Evolutionary conservation across 35 echinoderm and acorn worm genomes (phyloP), one percentile per base, ranked within the genome.

Genomic region (Anneissia japonica): DNA sequence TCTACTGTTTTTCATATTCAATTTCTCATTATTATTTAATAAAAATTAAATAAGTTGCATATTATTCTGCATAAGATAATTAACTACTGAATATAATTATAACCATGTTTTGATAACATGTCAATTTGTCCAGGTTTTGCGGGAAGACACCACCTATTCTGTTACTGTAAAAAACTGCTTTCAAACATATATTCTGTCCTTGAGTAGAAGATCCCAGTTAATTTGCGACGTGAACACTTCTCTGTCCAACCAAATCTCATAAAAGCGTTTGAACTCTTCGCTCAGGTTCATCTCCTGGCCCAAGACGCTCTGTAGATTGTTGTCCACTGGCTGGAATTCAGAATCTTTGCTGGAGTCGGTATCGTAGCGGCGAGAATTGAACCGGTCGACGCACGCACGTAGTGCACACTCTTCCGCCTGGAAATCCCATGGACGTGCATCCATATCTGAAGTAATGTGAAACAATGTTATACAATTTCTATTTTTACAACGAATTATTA

Each of bases 371-470:
- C 96, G 32, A 1, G 96, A 85, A 64, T 99, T 99, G 77, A 99
- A 99, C 26, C 96, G 84, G 46, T 99, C 96, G 17, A 99, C 96
- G 37, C 96, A 99, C 0, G 92, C 92, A 38, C 96, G 86, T 0
- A 99, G 89, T 32, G 96, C 96, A 73, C 96, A 99, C 86, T 99
- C 96, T 39, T 99, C 96, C 12, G 96, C 96, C 82, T 99, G 96
- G 46, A 99, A 99, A 75, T 99, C 96, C 95, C 95, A 98, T 1
- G 95, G 96, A 30, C 96, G 85, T 6, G 96, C 96, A 94, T 99
- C 96, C 96, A 99, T 99, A 45, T 99, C 96, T 99, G 82, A 4
- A 86, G 51, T 14, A 46, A 36, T 36, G 82, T 41, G 74, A 40
- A 88, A 46, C 19, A 64, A 64, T 16, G 10, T 2, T 19, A n/a